These are phyloP conservation scores for Blomia tropicalis DNA, from an alignment of 2,888 invertebrate genomes.

Conservation along the genomic window DNA sequence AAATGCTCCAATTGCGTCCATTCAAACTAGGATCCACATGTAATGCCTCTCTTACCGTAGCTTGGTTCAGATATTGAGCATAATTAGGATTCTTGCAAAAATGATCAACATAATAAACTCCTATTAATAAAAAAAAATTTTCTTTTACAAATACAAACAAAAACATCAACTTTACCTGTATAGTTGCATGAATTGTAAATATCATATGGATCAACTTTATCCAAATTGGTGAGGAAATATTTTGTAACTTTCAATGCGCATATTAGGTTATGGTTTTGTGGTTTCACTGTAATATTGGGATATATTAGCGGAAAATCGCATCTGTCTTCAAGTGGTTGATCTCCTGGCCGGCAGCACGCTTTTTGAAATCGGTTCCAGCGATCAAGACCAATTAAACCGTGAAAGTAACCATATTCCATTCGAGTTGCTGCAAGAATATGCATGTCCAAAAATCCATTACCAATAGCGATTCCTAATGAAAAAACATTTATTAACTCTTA, in stretches of 20 bases:
- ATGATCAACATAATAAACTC: not conserved
- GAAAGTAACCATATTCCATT: conserved; percentile 37
- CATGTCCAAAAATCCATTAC: conserved; percentile 38
- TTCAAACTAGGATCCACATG: not conserved
- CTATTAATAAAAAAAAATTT: too few relatives aligned
- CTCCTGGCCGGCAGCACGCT: conserved; percentile 31
- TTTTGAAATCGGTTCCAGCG: conserved; percentile 31
- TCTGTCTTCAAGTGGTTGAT: not conserved
- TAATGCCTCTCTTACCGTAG: not conserved
- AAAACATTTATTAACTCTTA: too few relatives aligned
- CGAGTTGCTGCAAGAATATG: conserved; percentile 34
- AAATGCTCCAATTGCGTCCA: not conserved
- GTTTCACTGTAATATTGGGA: not conserved
- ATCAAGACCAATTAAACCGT: conserved; percentile 35
- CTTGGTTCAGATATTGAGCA: not conserved
- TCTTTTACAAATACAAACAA: too few relatives aligned
- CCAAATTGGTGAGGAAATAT: not conserved
- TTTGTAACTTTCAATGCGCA: not conserved
- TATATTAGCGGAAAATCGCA: conserved; percentile 6
- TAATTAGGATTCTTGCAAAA: not conserved
- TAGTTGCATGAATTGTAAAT: not conserved
- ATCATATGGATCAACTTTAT: not conserved
- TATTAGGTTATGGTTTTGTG: not conserved
- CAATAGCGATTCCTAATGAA: conserved; percentile 38
- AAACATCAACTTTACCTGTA: not conserved